Base-by-base conservation (phyloP, 1,140 invertebrate genomes). In the Spodoptera frugiperda region DNA sequence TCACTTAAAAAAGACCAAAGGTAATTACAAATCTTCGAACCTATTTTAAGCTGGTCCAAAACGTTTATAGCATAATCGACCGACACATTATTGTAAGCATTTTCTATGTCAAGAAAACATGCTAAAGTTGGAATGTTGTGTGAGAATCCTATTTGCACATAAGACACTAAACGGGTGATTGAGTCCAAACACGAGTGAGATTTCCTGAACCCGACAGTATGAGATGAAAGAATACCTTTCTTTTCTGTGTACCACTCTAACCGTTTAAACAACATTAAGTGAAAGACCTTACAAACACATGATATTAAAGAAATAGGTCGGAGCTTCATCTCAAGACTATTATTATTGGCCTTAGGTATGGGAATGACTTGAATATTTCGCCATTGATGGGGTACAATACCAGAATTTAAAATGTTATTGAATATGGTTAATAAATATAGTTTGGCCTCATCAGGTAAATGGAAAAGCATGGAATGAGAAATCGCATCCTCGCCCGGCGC, bases 401-500 rank as follows among this genome's bases (percentile, higher is more conserved):
- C 30, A 14, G 14, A 48, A 11, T 57, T 72, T 12, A 53, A 72
- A 14, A 57, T 48, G 19, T 44, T 46, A 44, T 72, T 72, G 11
- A 44, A 72, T 19, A 57, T 44, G 14, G 11, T 44, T 33, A 72
- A 10, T 17, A 21, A 8, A 17, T 10, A n/a, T 46, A 6, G 11
- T 19, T 48, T 59, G 21, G 39, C 54, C 14, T 9, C 46, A 3
- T 73, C 21, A 3, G 71, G 71, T 46, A 73, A 48, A 9, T 49
- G 2, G 25, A 59, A 51, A 9, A 59, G 44, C 81, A 83, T 83
- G 1, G 70, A 77, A 33, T 80, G 80, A 5, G 81, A 72, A 21
- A 83, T 80, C 2, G 57, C 48, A 68, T 84, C 80, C 17, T 11
- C 10, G 1, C 80, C 80, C 1, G 78, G 82, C 6, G 82, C 25